These are phyloP conservation scores for Tichodroma muraria DNA, from an alignment of 2,113 vertebrate species.

Conservation along the genomic window DNA sequence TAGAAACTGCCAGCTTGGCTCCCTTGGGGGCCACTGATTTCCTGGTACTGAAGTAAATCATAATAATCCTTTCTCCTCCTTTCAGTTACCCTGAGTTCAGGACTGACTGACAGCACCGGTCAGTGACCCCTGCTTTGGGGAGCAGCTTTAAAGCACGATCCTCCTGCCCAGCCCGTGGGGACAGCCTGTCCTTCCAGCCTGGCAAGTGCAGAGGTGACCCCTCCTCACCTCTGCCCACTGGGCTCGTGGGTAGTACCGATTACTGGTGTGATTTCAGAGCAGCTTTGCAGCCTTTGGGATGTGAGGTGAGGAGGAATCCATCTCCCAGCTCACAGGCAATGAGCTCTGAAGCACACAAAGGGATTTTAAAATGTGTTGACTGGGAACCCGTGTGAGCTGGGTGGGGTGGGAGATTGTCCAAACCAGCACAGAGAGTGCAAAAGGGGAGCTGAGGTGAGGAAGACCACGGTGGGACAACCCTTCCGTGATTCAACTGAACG, in stretches of 20 bases:
- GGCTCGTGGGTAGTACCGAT: not conserved
- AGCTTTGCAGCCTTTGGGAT: not conserved
- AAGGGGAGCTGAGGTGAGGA: not conserved
- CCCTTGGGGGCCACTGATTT: not conserved
- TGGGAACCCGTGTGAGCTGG: not conserved
- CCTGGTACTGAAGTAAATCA: not conserved
- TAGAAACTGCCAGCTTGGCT: not conserved
- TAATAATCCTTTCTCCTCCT: not conserved
- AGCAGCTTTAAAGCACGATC: not conserved
- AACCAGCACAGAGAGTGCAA: not conserved
- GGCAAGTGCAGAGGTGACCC: not conserved
- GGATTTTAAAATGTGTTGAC: not conserved
- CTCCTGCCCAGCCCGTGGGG: not conserved
- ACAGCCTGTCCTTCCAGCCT: not conserved
- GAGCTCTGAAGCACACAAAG: not conserved
- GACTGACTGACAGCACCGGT: not conserved
- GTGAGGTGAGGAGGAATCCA: not conserved
- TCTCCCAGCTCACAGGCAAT: not conserved
- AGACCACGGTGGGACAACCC: not conserved
- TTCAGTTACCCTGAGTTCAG: constrained; percentile 25
- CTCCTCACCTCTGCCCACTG: not conserved
- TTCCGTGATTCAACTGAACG: not conserved
- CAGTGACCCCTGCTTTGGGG: not conserved
- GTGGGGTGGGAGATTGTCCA: not conserved
- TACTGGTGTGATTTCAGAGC: not conserved